These are phyloP conservation scores for Sebastes melanostomus DNA, from an alignment of 2,797 vertebrate species.

Conservation along the genomic window DNA sequence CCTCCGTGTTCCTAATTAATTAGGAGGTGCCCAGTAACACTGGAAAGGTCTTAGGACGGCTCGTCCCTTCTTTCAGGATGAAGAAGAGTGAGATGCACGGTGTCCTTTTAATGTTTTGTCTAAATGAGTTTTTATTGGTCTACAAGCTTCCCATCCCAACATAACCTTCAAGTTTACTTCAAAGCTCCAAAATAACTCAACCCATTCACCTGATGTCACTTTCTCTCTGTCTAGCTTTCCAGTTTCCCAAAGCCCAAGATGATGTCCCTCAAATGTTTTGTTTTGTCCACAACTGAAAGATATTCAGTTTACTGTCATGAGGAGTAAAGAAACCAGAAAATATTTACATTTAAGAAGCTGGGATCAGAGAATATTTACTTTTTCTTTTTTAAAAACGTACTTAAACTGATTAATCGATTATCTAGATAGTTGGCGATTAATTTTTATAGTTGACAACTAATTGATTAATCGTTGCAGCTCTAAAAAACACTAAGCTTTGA, in stretches of 20 bases:
- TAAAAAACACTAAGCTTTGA: background rate
- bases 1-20: constrained; percentile 66
- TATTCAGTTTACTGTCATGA: no score
- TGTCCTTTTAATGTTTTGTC: constrained; percentile 4
- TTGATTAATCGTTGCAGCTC: no score
- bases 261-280: no score
- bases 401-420: no score
- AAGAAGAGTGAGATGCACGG: background rate
- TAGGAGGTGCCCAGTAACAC: constrained; percentile 38
- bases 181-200: background rate
- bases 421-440: no score
- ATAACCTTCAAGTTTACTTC: background rate
- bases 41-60: constrained; percentile 40
- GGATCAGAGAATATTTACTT: no score
- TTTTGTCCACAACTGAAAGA: no score
- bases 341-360: no score
- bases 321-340: no score
- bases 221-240: background rate
- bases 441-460: no score
- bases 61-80: constrained; percentile 33
- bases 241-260: background rate
- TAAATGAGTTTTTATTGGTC: background rate
- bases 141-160: background rate
- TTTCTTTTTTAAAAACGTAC: no score
- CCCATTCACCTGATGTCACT: background rate